Evolutionary conservation across 2,888 invertebrate species (phyloP).

Genomic region (Lithophane semibrunnea): DNA sequence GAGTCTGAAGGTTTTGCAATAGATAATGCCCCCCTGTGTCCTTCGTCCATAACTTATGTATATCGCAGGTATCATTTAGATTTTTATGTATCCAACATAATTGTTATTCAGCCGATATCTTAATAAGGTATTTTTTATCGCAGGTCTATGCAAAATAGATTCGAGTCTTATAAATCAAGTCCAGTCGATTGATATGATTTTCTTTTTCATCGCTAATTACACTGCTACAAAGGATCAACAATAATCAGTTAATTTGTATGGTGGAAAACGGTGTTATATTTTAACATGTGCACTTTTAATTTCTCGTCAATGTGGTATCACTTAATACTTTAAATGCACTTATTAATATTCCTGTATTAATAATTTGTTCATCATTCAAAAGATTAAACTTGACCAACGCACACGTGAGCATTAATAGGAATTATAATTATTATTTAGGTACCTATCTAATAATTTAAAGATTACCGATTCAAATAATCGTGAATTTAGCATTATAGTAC

Average conservation of each 20-base stretch:
- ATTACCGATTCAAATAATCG: constrained; percentile 28
- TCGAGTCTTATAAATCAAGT: not conserved
- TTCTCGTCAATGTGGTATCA: not conserved
- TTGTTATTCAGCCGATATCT: constrained; percentile 2
- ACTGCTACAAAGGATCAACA: not conserved
- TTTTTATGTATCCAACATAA: not conserved
- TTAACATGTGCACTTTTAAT: not conserved
- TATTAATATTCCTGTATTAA: not conserved
- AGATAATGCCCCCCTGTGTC: not conserved
- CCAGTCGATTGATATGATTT: not conserved
- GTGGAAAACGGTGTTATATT: not conserved
- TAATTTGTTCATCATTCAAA: not conserved
- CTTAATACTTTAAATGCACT: not conserved
- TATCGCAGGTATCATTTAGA: not conserved
- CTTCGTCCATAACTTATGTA: not conserved
- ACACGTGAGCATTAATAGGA: constrained; percentile 1
- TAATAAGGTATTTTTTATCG: constrained; percentile 7
- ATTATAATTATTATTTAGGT: constrained; percentile 11
- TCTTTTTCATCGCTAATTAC: not conserved
- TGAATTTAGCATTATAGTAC: constrained; percentile 20
- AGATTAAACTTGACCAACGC: not conserved
- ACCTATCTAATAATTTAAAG: constrained; percentile 8
- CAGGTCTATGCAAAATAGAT: not conserved
- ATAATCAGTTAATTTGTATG: not conserved
- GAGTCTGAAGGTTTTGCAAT: not conserved